These are phyloP conservation scores for Syrphus vitripennis DNA, from an alignment of 2,888 invertebrate species.

Conservation along the genomic window DNA sequence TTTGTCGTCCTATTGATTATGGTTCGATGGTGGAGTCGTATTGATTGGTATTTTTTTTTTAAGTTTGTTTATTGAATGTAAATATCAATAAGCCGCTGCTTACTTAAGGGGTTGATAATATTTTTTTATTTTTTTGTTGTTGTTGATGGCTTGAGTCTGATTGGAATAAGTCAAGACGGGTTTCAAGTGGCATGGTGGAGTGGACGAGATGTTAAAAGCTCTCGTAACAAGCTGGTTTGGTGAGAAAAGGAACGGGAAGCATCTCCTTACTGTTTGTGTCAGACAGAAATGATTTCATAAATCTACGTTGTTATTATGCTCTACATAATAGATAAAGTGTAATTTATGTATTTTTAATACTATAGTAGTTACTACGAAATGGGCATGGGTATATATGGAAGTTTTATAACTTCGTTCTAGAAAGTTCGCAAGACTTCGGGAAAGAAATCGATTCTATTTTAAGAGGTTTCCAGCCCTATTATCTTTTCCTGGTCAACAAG, in stretches of 20 bases:
- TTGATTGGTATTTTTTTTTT: background rate
- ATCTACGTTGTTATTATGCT: background rate
- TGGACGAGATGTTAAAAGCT: constrained; percentile 28
- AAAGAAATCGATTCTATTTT: too few relatives aligned
- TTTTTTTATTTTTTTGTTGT: too few relatives aligned
- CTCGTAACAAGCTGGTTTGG: constrained; percentile 56
- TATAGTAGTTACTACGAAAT: too few relatives aligned
- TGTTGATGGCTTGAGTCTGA: constrained; percentile 34
- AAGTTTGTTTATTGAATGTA: constrained; percentile 17
- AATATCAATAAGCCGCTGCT: constrained; percentile 7
- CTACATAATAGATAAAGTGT: too few relatives aligned
- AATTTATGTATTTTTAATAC: too few relatives aligned
- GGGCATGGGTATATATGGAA: background rate
- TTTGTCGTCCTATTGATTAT: background rate
- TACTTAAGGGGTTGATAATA: constrained; percentile 25
- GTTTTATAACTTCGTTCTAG: background rate
- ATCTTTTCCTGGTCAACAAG: too few relatives aligned
- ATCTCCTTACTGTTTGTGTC: background rate
- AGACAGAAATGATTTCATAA: background rate
- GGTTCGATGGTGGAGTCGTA: background rate
- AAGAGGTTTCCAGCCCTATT: too few relatives aligned
- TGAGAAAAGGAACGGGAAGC: constrained; percentile 56
- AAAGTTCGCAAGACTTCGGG: too few relatives aligned
- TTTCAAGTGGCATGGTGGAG: constrained; percentile 20
- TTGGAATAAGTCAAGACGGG: constrained; percentile 1